A percentile compares a stretch with the other conserved stretches of the same genome.
Evolutionary conservation across 2,113 vertebrate genomes (phyloP).

Genomic region (Urocynchramus pylzowi): DNA sequence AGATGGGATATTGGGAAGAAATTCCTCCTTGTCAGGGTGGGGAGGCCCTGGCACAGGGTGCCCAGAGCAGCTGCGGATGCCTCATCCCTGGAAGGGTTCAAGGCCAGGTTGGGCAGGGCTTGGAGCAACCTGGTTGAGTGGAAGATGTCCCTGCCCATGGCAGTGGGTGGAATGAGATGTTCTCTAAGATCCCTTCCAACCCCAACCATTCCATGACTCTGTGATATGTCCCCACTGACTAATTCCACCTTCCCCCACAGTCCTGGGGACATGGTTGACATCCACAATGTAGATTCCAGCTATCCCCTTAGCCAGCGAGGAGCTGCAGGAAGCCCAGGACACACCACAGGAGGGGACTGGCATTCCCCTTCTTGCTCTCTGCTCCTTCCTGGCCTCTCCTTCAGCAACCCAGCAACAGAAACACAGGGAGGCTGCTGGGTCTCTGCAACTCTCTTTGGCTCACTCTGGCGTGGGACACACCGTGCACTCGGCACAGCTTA

Average conservation of each 20-base stretch:
- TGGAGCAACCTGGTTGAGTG: not conserved
- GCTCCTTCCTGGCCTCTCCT: not conserved
- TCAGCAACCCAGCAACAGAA: not conserved
- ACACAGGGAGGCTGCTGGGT: not conserved
- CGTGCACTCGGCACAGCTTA: not conserved
- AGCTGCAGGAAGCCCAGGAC: not conserved
- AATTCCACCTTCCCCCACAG: not conserved
- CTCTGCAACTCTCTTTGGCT: not conserved
- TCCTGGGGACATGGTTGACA: not conserved
- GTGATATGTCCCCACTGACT: not conserved
- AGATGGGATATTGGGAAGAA: not conserved
- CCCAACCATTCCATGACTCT: not conserved
- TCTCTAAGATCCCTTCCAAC: not conserved
- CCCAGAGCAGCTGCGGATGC: not conserved
- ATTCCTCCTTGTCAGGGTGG: not conserved
- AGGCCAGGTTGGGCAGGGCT: not conserved
- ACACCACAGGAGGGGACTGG: not conserved
- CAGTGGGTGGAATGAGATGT: not conserved
- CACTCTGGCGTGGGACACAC: accelerated
- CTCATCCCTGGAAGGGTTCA: not conserved
- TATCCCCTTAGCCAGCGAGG: accelerated
- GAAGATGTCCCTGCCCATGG: not conserved
- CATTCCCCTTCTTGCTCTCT: not conserved
- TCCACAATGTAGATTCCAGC: not conserved
- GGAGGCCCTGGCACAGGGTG: not conserved